A percentile compares a stretch with the other conserved stretches of the same genome.
phyloP scores from a whole-genome alignment of 2,888 invertebrate genomes.

The Latrodectus elegans region DNA sequence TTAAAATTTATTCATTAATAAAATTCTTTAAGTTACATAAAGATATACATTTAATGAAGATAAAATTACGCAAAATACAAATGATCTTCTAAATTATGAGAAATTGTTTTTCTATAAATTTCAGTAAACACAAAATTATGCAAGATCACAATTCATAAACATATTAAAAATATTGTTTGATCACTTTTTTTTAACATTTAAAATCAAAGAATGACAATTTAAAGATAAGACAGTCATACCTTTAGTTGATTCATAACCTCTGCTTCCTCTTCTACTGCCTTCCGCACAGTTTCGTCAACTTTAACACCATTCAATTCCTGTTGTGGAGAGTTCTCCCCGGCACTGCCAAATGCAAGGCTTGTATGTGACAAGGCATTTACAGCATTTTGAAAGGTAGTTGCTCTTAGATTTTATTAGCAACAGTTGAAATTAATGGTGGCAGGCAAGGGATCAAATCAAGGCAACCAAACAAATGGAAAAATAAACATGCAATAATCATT shows the following conservation, averaged over 20 bases:
- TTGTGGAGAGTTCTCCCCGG: conserved; percentile 54
- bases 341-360: conserved; percentile 86
- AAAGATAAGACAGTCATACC: conserved; percentile 77
- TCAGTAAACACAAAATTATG: too few species aligned
- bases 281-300: conserved; percentile 58
- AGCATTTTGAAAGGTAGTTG: conserved; percentile 91
- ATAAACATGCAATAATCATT: conserved; percentile 35
- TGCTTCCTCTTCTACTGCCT: conserved; percentile 90
- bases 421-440: conserved; percentile 2
- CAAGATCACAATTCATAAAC: too few species aligned
- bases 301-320: conserved; percentile 64
- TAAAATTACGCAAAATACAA: too few species aligned
- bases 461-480: conserved; percentile 38
- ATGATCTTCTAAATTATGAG: too few species aligned
- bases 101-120: too few species aligned
- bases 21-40: too few species aligned
- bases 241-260: conserved; percentile 96
- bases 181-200: too few species aligned
- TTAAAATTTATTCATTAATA: too few species aligned
- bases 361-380: conserved; percentile 91
- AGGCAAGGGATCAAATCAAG: conserved; percentile 51
- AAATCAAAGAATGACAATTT: conserved; percentile 73
- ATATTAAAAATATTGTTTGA: too few species aligned
- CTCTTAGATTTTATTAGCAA: conserved; percentile 79
- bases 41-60: too few species aligned